Conservation (phyloP, 2,113 vertebrate genomes). For the Lagopus leucura region DNA sequence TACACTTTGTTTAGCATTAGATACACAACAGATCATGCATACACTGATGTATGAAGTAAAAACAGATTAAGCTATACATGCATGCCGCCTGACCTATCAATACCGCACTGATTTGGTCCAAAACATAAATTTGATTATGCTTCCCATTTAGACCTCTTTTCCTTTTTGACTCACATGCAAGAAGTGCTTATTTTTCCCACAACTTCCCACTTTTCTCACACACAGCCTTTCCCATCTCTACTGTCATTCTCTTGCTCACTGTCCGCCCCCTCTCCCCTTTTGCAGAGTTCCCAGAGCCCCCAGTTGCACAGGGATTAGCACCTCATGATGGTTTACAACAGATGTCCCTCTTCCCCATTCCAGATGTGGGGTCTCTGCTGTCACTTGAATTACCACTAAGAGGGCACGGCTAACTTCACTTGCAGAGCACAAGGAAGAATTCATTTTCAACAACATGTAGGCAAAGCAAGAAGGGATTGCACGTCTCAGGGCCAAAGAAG, state of each 20-base stretch:
- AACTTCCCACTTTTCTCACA: neutral
- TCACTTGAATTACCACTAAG: neutral
- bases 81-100: neutral
- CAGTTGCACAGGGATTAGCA: neutral
- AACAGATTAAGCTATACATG: neutral
- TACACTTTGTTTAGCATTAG: neutral
- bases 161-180: neutral
- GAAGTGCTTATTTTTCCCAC: neutral
- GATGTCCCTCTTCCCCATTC: neutral
- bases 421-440: neutral
- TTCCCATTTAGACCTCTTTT: neutral
- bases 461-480: neutral
- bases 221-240: neutral
- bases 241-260: neutral
- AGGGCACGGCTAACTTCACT: neutral
- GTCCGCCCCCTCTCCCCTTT: rapidly evolving
- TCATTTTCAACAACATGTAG: neutral
- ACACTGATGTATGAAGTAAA: neutral
- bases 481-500: neutral
- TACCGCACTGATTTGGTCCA: neutral
- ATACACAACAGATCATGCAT: neutral
- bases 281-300: neutral
- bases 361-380: neutral
- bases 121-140: neutral
- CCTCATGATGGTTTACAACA: neutral